Evolutionary conservation across 1,140 invertebrate species (phyloP).

Genomic region (Solen grandis): DNA sequence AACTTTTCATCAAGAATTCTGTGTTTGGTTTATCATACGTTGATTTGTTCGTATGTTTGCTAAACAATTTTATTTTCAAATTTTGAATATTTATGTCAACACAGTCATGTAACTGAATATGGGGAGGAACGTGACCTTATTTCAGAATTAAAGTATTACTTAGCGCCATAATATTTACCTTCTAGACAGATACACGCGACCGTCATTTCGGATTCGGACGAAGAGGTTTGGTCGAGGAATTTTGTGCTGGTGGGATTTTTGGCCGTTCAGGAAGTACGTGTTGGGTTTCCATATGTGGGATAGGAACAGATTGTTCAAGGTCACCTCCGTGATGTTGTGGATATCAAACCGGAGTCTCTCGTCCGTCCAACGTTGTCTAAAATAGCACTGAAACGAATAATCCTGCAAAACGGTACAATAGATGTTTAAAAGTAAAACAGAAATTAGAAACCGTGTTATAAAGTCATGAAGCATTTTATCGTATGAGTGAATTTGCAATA

Average conservation of each 20-base stretch:
- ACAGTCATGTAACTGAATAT: no score
- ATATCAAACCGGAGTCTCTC: slow-evolving; percentile 79
- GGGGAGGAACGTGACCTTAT: no score
- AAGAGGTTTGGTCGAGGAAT: slow-evolving; percentile 98
- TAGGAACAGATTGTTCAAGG: slow-evolving; percentile 79
- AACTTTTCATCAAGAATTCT: no score
- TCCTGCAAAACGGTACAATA: slow-evolving; percentile 88
- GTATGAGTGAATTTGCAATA: no score
- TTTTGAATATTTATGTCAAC: no score
- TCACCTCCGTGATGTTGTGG: slow-evolving; percentile 74
- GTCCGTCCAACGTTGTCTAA: slow-evolving; percentile 87
- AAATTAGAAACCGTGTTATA: not conserved
- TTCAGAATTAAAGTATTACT: no score
- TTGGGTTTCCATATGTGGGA: slow-evolving; percentile 95
- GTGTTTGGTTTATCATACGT: no score
- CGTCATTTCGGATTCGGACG: slow-evolving; percentile 89
- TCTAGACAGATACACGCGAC: slow-evolving; percentile 96
- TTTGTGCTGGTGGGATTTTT: slow-evolving; percentile 95
- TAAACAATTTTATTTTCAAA: no score
- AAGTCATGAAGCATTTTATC: no score
- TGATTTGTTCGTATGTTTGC: no score
- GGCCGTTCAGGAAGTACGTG: slow-evolving; percentile 96
- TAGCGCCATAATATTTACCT: no score
- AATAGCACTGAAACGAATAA: slow-evolving; percentile 98
- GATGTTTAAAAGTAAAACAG: not conserved